Base-by-base conservation (phyloP, 2,888 invertebrate species). In the Strigamia transsilvanica region DNA sequence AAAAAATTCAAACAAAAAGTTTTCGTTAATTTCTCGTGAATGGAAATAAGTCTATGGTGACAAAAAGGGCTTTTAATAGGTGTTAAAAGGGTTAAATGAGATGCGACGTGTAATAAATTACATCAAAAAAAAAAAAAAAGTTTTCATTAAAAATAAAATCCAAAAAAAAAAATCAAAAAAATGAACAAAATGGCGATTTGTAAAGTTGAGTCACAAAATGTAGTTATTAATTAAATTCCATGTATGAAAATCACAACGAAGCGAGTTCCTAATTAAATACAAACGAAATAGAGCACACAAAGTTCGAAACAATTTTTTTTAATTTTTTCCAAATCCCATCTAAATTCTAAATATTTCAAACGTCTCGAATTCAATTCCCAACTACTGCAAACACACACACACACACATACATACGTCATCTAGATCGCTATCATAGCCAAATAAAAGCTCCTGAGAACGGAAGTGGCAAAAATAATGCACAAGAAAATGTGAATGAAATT, bases 361-460 rank as follows among this genome's bases (percentile, higher is more conserved):
- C 10, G 0, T 73, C 23, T 73, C 15, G 18, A 6, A 61, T 73
- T 73, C 5, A 73, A 73, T 32, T 73, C 9, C 6, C 27, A 73
- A 27, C 32, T 32, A 27, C 13, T 32, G 73, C 32, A 73, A 73
- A 73, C 73, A 27, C 32, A 27, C 73, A 32, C 27, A 12, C 6
- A 73, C 27, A 13, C 12, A 73, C 27, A 27, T n/a, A 66, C 32
- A 73, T 32, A 73, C 27, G 73, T 73, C 73, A 73, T 73, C 32
- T 73, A 73, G 73, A 73, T 73, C 27, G 27, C 27, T 73, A 73
- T 73, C 73, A 73, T 6, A 32, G 0, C 27, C 32, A 13, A 73
- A 27, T 23, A 12, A n/a, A n/a, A 27, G 23, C 23, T 9, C 9
- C 27, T 38, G 38, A 32, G 23, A 73, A 73, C 0, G 32, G 18